Evolutionary conservation across 2,888 invertebrate species (phyloP).

Genomic region (Girardia tigrina): DNA sequence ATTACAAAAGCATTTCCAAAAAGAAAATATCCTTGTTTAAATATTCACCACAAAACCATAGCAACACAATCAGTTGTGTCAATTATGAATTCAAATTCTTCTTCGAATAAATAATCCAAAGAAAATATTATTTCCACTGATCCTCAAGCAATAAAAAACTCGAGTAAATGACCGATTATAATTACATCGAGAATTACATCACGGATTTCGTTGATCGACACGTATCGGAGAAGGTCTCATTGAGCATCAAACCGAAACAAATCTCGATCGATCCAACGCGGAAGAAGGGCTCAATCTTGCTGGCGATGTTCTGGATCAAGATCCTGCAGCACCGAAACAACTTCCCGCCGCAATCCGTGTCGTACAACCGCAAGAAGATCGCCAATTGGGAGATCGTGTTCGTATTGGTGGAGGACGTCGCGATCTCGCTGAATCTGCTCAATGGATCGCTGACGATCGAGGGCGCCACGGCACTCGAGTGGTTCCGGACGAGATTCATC

Average conservation of each 20-base stretch:
- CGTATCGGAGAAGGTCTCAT: conserved; percentile 25
- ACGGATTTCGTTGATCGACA: conserved; percentile 17
- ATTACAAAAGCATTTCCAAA: too few relatives aligned
- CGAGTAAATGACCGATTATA: not conserved
- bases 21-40: too few relatives aligned
- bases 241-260: not conserved
- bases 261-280: not conserved
- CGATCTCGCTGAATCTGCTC: conserved; percentile 26
- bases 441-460: conserved; percentile 7
- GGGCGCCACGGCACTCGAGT: conserved; percentile 26
- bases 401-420: conserved; percentile 21
- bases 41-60: too few relatives aligned
- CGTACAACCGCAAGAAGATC: conserved; percentile 15
- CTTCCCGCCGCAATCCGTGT: conserved; percentile 23
- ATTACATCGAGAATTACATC: conserved; percentile 31
- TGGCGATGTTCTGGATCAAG: conserved; percentile 34
- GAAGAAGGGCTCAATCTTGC: not conserved
- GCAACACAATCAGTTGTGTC: too few relatives aligned
- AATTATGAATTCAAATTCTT: too few relatives aligned
- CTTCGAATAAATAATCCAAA: too few relatives aligned
- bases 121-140: not conserved
- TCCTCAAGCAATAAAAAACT: not conserved
- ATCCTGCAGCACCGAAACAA: conserved; percentile 24
- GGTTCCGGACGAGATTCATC: conserved; percentile 29
- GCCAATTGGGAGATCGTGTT: conserved; percentile 20